phyloP scores from a whole-genome alignment of 2,797 vertebrate genomes.

The Odontamblyopus rebecca region DNA sequence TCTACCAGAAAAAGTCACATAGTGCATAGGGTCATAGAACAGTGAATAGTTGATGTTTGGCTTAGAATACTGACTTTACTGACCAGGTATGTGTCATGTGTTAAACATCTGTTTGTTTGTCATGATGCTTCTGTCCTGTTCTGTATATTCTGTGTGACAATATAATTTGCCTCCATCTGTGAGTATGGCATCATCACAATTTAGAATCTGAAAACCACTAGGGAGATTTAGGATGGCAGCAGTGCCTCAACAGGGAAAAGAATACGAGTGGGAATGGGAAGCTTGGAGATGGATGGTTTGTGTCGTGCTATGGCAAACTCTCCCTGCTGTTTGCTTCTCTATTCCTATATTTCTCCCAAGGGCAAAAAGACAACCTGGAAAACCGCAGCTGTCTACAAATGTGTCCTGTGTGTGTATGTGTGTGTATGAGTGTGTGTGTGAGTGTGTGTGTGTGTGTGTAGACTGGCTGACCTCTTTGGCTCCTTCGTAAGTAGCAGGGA shows the following conservation, averaged over 20 bases:
- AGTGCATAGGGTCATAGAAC: too few relatives aligned
- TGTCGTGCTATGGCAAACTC: conserved; percentile 63
- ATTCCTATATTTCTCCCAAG: conserved; percentile 70
- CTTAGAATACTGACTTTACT: not conserved
- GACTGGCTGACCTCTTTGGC: conserved; percentile 63
- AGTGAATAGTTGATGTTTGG: too few relatives aligned
- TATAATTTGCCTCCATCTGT: not conserved
- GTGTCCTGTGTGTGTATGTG: not conserved
- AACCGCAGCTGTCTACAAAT: conserved; percentile 56
- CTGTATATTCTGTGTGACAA: not conserved
- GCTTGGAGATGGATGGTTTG: conserved; percentile 64
- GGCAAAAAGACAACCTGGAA: conserved; percentile 62
- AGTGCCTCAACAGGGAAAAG: conserved; percentile 29
- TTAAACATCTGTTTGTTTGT: not conserved
- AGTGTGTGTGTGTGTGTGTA: conserved; percentile 14
- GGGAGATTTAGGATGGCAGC: not conserved
- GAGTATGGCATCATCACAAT: not conserved
- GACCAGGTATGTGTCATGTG: not conserved
- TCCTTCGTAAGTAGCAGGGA: conserved; percentile 70
- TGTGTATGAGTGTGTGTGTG: conserved; percentile 5
- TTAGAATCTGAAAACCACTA: not conserved
- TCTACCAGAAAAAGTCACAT: too few relatives aligned
- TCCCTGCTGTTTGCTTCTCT: conserved; percentile 69
- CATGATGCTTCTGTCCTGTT: not conserved
- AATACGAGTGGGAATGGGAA: not conserved